These are phyloP conservation scores for Sialia sialis DNA, from an alignment of 2,113 vertebrate species.

Conservation along the genomic window DNA sequence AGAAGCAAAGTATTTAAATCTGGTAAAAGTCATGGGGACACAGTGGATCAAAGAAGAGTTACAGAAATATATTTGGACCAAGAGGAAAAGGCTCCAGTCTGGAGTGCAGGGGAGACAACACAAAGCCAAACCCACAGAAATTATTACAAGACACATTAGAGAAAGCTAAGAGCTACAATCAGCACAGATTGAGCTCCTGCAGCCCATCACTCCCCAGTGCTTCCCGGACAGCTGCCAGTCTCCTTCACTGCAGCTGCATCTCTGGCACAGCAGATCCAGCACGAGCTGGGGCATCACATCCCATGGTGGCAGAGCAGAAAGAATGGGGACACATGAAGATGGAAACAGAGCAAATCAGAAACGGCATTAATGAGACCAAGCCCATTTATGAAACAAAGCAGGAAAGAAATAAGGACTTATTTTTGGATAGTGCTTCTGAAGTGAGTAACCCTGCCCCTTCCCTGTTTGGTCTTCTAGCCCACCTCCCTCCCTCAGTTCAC, in stretches of 20 bases:
- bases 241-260: background rate
- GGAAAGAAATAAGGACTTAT: slow-evolving; percentile 24
- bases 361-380: background rate
- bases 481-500: slow-evolving; percentile 11
- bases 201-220: background rate
- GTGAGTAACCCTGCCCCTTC: slow-evolving; percentile 11
- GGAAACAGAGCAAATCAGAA: background rate
- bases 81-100: background rate
- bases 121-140: background rate
- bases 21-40: background rate
- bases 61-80: background rate
- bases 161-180: background rate
- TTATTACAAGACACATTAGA: background rate
- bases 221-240: rapidly evolving
- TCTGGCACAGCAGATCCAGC: background rate
- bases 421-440: slow-evolving; percentile 57
- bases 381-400: slow-evolving; percentile 34
- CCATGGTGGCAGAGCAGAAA: background rate
- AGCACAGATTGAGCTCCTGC: background rate
- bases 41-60: background rate
- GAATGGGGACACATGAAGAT: background rate
- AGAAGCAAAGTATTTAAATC: background rate
- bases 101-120: background rate
- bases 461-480: background rate
- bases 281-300: background rate